Evolutionary conservation across 2,888 invertebrate species (phyloP), one percentile per base, ranked within the genome.

Genomic region (Sipha maydis): DNA sequence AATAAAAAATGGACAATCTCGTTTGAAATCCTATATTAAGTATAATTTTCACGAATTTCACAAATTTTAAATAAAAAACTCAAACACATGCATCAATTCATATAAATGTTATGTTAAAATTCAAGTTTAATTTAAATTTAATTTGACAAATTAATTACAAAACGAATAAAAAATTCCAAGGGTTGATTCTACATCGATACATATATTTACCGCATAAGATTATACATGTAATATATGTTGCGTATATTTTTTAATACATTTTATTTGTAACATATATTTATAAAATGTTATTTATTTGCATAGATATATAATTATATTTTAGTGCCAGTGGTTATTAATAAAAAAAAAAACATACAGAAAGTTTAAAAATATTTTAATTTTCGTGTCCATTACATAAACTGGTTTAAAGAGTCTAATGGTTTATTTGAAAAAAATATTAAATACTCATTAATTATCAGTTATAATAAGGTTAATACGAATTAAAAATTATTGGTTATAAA

Each of bases 331-430:
- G 84, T 41, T 31, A 75, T 85, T 61, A 67, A 21, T 67, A 48
- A 8, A 28, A 56, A 31, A 77, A 4, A 76, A 67, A 14, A 41
- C 11, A n/a, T n/a, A n/a, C 21, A 48, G 7, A 67, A 8, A 41
- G 25, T 34, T 75, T 67, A 61, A 48, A 8, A 21, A 76, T 41
- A 77, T 67, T 76, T 7, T 21, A 75, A 85, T 85, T 77, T 41
- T 28, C 76, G 25, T 21, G 28, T 75, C 8, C 69, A 82, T 31
- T 75, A 77, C 14, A 31, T 9, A 85, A 85, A 76, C 84, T 76
- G 84, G 84, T 84, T 84, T 61, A 28, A 69, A 21, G 19, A 19
- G 4, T 56, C 14, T 5, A 61, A 61, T 61, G 61, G 19, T 61
- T 61, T 61, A 4, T 61, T 48, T 48, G 11, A 48, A 14, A 48